These are phyloP conservation scores for Lates japonicus DNA, from an alignment of 2,797 vertebrate species.

Conservation along the genomic window DNA sequence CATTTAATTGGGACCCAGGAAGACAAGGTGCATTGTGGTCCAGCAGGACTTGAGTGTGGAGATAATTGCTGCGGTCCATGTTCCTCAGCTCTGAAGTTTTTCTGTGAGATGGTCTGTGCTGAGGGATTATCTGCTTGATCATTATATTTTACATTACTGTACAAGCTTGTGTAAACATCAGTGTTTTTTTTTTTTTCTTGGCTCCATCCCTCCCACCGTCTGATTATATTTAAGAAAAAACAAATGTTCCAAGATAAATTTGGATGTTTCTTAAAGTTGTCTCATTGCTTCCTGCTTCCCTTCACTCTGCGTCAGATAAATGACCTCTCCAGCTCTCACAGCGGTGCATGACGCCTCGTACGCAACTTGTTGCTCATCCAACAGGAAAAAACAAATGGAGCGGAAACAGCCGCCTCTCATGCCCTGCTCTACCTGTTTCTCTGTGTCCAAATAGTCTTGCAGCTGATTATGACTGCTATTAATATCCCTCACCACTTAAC, in stretches of 20 bases:
- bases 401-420: constrained; percentile 47
- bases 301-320: constrained; percentile 53
- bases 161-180: neutral
- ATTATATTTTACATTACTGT: constrained; percentile 1
- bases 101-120: neutral
- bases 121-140: neutral
- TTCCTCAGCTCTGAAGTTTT: constrained; percentile 13
- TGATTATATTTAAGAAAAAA: constrained; percentile 1
- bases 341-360: constrained; percentile 28
- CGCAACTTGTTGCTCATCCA: constrained; percentile 59
- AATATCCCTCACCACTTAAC: neutral
- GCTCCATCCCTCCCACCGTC: no score
- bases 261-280: constrained; percentile 31
- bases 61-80: constrained; percentile 34
- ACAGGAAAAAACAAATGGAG: constrained; percentile 76
- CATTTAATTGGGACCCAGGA: constrained; percentile 58
- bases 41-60: constrained; percentile 6
- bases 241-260: constrained; percentile 10
- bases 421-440: constrained; percentile 57
- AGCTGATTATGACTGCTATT: constrained; percentile 8
- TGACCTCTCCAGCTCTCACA: constrained; percentile 50
- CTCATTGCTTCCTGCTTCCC: constrained; percentile 56
- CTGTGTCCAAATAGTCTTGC: constrained; percentile 11
- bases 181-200: neutral
- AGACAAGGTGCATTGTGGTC: constrained; percentile 52